Evolutionary conservation across 2,797 vertebrate genomes (phyloP), one percentile per base, ranked within the genome.

Genomic region (Diplodus puntazzo): DNA sequence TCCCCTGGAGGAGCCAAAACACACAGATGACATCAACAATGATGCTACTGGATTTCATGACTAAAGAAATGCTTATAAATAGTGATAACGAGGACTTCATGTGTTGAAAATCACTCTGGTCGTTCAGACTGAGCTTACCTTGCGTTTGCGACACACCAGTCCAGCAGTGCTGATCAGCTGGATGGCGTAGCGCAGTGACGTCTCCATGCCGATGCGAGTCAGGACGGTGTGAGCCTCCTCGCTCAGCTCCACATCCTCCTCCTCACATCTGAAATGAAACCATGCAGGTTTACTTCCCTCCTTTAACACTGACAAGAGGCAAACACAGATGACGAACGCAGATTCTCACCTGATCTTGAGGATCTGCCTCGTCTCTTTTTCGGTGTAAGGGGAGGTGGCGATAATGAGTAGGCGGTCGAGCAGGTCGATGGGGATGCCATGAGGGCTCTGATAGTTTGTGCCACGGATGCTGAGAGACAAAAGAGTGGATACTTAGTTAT

Each of bases 91-190:
- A n/a, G 5, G 1, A 9, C n/a, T 16, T 49, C 25, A 30, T 6
- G 10, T 23, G 9, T 46, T 27, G 58, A 14, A 54, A 42, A 5
- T 10, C 48, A 11, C 11, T 27, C 25, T 7, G 18, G 27, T 13
- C 13, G 1, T 27, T 54, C 4, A 27, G 13, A 1, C 9, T 7
- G 1, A 76, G 20, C 78, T 84, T 68, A 97, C 98, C 96, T 97
- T 97, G 88, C 97, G 96, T 61, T 98, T 98, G 48, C 97, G 96
- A 89, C 97, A 98, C 88, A 98, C 98, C 65, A 99, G 92, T 55
- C 96, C 98, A 16, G 98, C 98, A 0, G 97, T 97, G 1, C 96
- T 98, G 93, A 99, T 98, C 73, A 99, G 97, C 92, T 99, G 98
- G 80, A 99, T 99, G 71, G 98, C 96, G 2, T 98, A 99, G 23